A percentile compares a stretch with the other conserved stretches of the same genome.
Evolutionary conservation across 2,113 vertebrate genomes (phyloP).

Genomic region (Argyrosomus japonicus): DNA sequence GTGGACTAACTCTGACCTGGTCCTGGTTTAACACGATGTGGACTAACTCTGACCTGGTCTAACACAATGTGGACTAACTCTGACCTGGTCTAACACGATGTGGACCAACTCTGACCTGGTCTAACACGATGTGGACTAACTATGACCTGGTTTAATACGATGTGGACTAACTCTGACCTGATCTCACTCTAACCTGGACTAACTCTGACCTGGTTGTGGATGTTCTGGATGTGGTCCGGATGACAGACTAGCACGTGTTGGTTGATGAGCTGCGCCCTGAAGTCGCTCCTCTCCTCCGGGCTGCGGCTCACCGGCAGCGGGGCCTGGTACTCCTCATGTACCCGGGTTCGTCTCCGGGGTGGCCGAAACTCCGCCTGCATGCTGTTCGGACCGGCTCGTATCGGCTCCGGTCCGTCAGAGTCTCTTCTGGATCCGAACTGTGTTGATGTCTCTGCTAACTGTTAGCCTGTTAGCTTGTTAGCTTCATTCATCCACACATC

Average conservation of each 20-base stretch:
- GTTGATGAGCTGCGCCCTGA: slow-evolving; percentile 88
- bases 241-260: slow-evolving; percentile 87
- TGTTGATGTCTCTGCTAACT: neutral
- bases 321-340: slow-evolving; percentile 84
- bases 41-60: too few relatives aligned
- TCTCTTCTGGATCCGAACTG: too few relatives aligned
- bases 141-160: neutral
- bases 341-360: slow-evolving; percentile 87
- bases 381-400: accelerated
- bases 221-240: slow-evolving; percentile 85
- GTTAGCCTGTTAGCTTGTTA: neutral
- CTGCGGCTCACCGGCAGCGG: slow-evolving; percentile 81
- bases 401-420: neutral
- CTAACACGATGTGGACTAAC: too few relatives aligned
- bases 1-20: too few relatives aligned
- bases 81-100: too few relatives aligned
- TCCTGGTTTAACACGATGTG: too few relatives aligned
- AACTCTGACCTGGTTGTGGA: slow-evolving; percentile 87
- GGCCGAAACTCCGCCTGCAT: slow-evolving; percentile 88
- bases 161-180: too few relatives aligned
- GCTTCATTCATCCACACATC: neutral
- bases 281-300: slow-evolving; percentile 53
- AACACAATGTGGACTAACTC: too few relatives aligned
- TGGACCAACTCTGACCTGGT: too few relatives aligned
- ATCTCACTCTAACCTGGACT: neutral